These are phyloP conservation scores for Podarcis muralis DNA, from an alignment of 2,113 vertebrate species.

Conservation along the genomic window DNA sequence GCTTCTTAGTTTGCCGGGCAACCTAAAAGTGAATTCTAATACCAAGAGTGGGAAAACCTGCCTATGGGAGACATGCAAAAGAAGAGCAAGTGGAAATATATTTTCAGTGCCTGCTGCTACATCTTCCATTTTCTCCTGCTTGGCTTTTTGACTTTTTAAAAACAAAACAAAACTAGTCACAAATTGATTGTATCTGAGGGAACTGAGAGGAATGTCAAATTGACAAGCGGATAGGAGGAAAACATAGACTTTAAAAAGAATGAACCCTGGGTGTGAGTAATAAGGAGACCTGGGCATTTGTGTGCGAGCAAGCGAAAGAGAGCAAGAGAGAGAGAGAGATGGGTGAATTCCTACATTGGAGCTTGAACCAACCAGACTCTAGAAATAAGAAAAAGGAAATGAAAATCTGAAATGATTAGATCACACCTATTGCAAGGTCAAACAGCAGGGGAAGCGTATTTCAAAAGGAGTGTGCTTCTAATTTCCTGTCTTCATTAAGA, in stretches of 20 bases:
- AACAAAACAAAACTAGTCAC: not conserved
- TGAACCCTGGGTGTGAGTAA: conserved; percentile 33
- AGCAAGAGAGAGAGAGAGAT: not conserved
- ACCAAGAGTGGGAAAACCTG: no score
- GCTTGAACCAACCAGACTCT: conserved; percentile 32
- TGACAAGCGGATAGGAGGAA: conserved; percentile 34
- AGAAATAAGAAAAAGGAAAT: conserved; percentile 67
- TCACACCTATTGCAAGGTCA: conserved; percentile 61
- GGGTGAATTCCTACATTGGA: not conserved
- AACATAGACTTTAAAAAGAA: conserved; percentile 26
- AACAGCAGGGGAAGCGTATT: conserved; percentile 54
- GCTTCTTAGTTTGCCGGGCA: no score
- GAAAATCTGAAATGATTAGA: conserved; percentile 60
- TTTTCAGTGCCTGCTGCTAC: no score
- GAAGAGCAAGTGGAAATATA: no score
- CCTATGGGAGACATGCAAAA: no score
- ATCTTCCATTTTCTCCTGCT: not conserved
- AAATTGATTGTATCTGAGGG: not conserved
- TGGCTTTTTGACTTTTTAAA: not conserved
- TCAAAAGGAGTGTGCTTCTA: conserved; percentile 59
- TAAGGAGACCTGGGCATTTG: conserved; percentile 26
- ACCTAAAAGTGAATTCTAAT: no score
- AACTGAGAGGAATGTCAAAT: not conserved
- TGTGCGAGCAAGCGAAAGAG: not conserved
- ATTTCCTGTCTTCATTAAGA: conserved; percentile 65